Base-by-base conservation (phyloP, 2,888 invertebrate species). In the Phyllotreta cruciferae region DNA sequence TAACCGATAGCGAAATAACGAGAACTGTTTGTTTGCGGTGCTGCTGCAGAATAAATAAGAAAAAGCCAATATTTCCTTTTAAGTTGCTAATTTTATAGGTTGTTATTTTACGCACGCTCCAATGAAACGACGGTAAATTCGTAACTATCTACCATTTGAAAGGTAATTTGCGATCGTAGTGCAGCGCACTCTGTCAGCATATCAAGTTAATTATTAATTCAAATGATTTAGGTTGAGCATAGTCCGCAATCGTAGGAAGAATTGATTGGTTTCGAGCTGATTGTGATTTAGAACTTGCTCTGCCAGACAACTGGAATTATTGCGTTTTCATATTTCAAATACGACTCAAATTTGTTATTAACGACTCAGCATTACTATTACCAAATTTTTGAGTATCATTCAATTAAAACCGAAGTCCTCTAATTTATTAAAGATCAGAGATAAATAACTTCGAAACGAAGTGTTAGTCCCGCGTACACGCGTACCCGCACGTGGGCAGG, bases 391-490 rank as follows among this genome's bases (percentile, higher is more conserved):
- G 11, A 44, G 34, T 36, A 37, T 24, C 56, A 52, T 56, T 56
- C 45, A 56, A 64, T 56, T 52, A 56, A 61, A 56, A 60, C 60
- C 44, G 24, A 62, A 49, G 52, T 64, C 64, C 60, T 57, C 24
- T 50, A 58, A 56, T 64, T 58, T 55, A 66, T 64, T 64, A 53
- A 57, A 62, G 66, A 66, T 69, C 66, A 66, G 44, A 47, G 42
- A 66, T 66, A 67, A 75, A 75, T 76, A 74, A 72, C 70, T 72
- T 73, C 73, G 64, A 72, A 75, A 74, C 71, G 72, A 73, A 73
- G 73, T 75, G 77, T 71, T 69, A 72, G 75, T 74, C 24, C 74
- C 73, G 68, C 69, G 69, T 58, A 68, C 77, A 70, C 75, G 76
- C 73, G 74, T 60, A 66, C 63, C 24, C 24, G 64, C 70, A 71